Base-by-base conservation (phyloP, 2,797 vertebrate genomes). In the Taeniopygia guttata region DNA sequence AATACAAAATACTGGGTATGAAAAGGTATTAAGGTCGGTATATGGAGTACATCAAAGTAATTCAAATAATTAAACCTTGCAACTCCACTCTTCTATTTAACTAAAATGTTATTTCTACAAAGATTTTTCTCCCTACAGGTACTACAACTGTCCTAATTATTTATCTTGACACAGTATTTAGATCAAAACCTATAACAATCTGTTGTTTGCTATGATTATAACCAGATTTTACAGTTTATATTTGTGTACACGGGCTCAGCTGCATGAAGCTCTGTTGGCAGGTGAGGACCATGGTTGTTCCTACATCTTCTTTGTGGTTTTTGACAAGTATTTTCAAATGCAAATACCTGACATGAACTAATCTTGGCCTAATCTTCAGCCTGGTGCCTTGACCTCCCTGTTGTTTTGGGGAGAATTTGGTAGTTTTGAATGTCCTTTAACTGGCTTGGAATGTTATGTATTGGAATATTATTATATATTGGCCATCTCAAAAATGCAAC, bases 161-260 rank as follows among this genome's bases (percentile, higher is more conserved):
- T 87, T 90, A 67, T 51, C 59, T 83, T 74, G 70, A 66, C 43
- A 70, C 26, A 16, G 30, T 62, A 54, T 49, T 91, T 81, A 58
- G 45, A 83, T 90, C 73, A 90, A 95, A 94, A 55, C 32, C 42
- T 84, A 1, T 67, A 73, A 74, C 78, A 86, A 89, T 60, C 38
- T 89, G 32, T 59, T 82, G 32, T 91, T 94, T 93, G 62, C 88
- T 58, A 42, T 66, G 88, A 85, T 94, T 90, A 46, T 72, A 79
- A 79, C 11, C 29, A 29, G 67, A 55, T 91, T 84, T 87, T 72
- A 60, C n/a, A 21, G 14, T 80, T 88, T 74, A 4, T 26, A 54
- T 87, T 74, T 87, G 74, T 25, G 12, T 58, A 20, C 46, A 22
- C 22, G 81, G 66, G 76, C 68, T 93, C 75, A 74, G 7, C 68